Evolutionary conservation across 2,888 invertebrate species (phyloP).

Genomic region (Steinernema hermaphroditum): DNA sequence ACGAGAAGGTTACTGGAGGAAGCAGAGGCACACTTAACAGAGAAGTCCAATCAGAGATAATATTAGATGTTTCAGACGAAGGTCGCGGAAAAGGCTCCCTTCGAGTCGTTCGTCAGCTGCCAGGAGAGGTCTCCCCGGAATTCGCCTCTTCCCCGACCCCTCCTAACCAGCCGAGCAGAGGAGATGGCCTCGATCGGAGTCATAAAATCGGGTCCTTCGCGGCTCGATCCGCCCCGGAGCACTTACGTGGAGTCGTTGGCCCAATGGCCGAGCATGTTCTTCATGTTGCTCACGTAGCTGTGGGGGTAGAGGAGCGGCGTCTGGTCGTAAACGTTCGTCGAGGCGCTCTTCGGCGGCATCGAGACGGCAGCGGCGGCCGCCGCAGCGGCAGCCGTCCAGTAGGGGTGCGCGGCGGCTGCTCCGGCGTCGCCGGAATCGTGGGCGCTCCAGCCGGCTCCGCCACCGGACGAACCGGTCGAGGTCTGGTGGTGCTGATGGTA

Average conservation of each 20-base stretch:
- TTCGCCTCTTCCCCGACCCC: not conserved
- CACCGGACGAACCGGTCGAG: constrained; percentile 16
- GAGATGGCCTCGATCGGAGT: too few relatives aligned
- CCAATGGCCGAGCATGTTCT: constrained; percentile 61
- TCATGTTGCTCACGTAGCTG: constrained; percentile 63
- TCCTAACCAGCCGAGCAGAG: too few relatives aligned
- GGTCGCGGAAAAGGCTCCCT: too few relatives aligned
- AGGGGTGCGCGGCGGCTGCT: constrained; percentile 16
- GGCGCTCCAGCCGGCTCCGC: constrained; percentile 16
- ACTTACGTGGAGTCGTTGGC: constrained; percentile 42
- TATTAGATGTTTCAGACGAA: too few relatives aligned
- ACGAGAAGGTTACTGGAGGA: too few relatives aligned
- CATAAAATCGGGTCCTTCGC: not conserved
- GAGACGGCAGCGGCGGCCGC: constrained; percentile 3
- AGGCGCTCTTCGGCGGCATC: constrained; percentile 23
- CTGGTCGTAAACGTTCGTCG: constrained; percentile 38
- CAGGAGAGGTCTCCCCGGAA: too few relatives aligned
- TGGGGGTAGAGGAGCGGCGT: constrained; percentile 49
- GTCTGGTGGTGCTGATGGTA: constrained; percentile 22
- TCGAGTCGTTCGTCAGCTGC: too few relatives aligned
- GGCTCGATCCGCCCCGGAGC: not conserved
- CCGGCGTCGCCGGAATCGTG: constrained; percentile 2
- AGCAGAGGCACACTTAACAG: too few relatives aligned
- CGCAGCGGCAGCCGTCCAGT: constrained; percentile 26
- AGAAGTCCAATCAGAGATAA: too few relatives aligned